phyloP scores from a whole-genome alignment of 2,113 vertebrate genomes.

The Globicephala melas region DNA sequence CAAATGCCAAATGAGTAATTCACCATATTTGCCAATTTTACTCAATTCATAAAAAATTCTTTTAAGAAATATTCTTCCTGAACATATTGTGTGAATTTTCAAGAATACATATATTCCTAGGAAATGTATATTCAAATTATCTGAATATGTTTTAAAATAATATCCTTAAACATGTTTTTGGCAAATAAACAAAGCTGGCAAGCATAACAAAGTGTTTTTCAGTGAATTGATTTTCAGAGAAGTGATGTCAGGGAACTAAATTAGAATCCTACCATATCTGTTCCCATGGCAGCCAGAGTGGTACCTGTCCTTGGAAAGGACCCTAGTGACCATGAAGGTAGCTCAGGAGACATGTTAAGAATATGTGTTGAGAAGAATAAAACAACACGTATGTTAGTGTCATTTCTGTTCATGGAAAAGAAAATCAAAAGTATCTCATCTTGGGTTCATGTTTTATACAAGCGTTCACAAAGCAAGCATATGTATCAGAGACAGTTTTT shows the following conservation, averaged over 20 bases:
- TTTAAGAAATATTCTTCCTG: conserved; percentile 23
- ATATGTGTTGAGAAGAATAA: background rate
- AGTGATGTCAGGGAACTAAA: background rate
- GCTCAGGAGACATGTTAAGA: background rate
- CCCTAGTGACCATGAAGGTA: background rate
- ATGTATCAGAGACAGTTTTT: background rate
- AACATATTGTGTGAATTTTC: background rate
- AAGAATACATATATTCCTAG: background rate
- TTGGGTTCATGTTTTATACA: background rate
- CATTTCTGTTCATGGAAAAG: conserved; percentile 4
- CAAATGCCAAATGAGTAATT: background rate
- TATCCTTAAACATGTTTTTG: background rate
- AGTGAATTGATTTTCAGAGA: background rate
- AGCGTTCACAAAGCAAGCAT: background rate
- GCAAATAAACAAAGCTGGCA: background rate
- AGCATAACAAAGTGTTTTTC: background rate
- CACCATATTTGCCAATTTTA: background rate
- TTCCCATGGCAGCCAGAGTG: background rate
- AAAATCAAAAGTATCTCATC: background rate
- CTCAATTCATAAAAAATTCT: background rate
- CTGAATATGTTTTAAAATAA: background rate
- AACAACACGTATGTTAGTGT: background rate
- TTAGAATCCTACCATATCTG: background rate
- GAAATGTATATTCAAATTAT: background rate
- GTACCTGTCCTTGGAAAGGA: background rate